Percentiles rank a stretch among this genome's conserved stretches.
Conservation (phyloP, 2,888 invertebrate species). For the Shargacucullia verbasci region DNA sequence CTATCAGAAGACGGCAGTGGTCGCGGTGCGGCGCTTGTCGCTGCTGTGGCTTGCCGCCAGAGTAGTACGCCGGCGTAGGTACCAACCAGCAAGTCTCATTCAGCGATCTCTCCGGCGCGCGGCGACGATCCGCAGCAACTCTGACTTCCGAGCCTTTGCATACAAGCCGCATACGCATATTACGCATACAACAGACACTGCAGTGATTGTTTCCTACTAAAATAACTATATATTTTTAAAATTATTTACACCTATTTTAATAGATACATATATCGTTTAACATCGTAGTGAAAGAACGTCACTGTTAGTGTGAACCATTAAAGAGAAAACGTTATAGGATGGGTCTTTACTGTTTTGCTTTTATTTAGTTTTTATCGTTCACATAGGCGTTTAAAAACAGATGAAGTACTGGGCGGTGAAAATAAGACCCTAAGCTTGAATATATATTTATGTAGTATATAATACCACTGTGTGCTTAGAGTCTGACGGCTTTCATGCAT, state of each 20-base stretch:
- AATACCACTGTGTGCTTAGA: conserved; percentile 65
- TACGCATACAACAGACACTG: conserved; percentile 36
- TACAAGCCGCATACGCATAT: conserved; percentile 50
- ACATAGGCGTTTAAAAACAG: conserved; percentile 13
- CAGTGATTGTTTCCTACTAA: conserved; percentile 34
- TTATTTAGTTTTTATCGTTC: conserved; percentile 7
- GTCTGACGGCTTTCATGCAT: conserved; percentile 51
- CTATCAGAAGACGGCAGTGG: conserved; percentile 98
- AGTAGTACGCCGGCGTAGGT: conserved; percentile 61
- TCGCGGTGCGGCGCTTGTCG: conserved; percentile 98
- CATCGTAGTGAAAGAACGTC: conserved; percentile 13
- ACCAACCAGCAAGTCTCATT: conserved; percentile 12
- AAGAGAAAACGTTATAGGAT: conserved; percentile 7
- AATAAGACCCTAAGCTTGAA: conserved; percentile 6
- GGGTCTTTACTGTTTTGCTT: conserved; percentile 16
- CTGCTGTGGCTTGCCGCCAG: conserved; percentile 95
- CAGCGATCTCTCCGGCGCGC: conserved; percentile 60
- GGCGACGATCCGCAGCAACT: conserved; percentile 30
- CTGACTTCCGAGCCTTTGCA: conserved; percentile 53
- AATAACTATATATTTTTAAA: conserved; percentile 47
- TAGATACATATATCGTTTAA: conserved; percentile 21
- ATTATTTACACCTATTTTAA: conserved; percentile 32
- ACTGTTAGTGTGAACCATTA: conserved; percentile 16
- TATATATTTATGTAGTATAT: conserved; percentile 38
- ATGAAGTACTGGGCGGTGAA: conserved; percentile 1